Conservation (phyloP, 1,140 invertebrate species). For the Achroia grisella region DNA sequence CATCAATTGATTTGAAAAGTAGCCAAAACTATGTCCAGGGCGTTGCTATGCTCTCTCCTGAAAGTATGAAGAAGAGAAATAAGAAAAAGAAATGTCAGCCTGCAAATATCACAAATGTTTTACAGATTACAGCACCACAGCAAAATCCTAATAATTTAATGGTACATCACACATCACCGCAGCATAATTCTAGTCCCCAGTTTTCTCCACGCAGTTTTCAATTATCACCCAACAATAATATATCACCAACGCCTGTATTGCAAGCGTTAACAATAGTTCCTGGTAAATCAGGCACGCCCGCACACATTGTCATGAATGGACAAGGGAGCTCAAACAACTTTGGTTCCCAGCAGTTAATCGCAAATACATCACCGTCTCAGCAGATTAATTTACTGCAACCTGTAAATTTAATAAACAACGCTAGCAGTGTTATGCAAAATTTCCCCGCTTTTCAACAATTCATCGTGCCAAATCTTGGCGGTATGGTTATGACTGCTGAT, state of each 20-base stretch:
- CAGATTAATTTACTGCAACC: constrained; percentile 87
- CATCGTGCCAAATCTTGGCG: constrained; percentile 84
- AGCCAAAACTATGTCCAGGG: constrained; percentile 72
- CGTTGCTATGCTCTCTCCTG: constrained; percentile 79
- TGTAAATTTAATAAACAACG: constrained; percentile 84
- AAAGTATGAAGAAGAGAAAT: constrained; percentile 79
- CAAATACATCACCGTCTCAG: constrained; percentile 81
- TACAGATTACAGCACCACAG: constrained; percentile 80
- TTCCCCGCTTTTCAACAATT: constrained; percentile 88
- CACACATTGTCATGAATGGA: constrained; percentile 83
- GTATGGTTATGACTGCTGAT: constrained; percentile 84
- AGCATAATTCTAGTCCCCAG: constrained; percentile 75
- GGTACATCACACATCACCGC: constrained; percentile 61
- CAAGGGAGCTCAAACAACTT: constrained; percentile 77
- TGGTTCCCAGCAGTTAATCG: constrained; percentile 79
- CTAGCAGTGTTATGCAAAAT: constrained; percentile 82
- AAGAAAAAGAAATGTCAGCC: constrained; percentile 83
- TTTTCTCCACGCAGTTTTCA: constrained; percentile 80
- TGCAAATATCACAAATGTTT: constrained; percentile 82
- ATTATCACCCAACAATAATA: constrained; percentile 75
- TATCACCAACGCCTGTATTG: constrained; percentile 77
- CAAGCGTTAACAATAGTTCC: constrained; percentile 85
- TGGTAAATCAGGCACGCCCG: constrained; percentile 80
- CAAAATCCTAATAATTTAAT: constrained; percentile 68
- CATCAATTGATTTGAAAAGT: constrained; percentile 60